Evolutionary conservation across 2,888 invertebrate species (phyloP), one percentile per base, ranked within the genome.

Genomic region (Plemyria rubiginata): DNA sequence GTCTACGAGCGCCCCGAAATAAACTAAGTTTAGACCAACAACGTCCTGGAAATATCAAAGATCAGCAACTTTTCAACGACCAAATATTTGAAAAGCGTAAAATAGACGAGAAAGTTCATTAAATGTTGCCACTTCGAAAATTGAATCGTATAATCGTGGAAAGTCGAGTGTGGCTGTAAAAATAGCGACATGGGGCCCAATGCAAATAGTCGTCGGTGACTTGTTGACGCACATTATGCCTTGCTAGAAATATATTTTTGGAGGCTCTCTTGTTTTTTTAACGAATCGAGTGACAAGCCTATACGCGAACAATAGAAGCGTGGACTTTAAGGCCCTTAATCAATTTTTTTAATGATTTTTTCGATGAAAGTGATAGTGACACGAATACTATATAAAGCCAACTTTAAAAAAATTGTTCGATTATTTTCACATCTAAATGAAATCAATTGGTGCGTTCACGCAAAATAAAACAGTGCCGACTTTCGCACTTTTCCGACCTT

Each of bases 111-210:
- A 75, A 80, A 78, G 73, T 80, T 81, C 81, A 87, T 84, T 82
- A 83, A 84, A 82, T 78, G 76, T 79, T 84, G 81, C 81, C 83
- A 85, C 82, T 86, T 82, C 75, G 79, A 84, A 86, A 88, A 88
- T 84, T 86, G 84, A 87, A 86, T 84, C 84, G 82, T 76, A 88
- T 85, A 85, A 87, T 86, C 84, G 83, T 72, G 74, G 74, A 77
- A 73, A 69, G 62, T 67, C 73, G 73, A 76, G 77, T 76, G 72
- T 74, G 51, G 68, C 68, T 57, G 36, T 51, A 36, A 60, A 60
- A 54, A 52, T 36, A 57, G 66, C 66, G 66, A 29, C 32, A 28
- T 49, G n/a, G 36, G 22, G 29, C 16, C n/a, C 36, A 3, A 38
- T 54, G 45, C 29, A 45, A 54, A 53, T 28, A 40, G 28, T 36